Conservation (phyloP, 2,888 invertebrate species). For the Dynastes maya region DNA sequence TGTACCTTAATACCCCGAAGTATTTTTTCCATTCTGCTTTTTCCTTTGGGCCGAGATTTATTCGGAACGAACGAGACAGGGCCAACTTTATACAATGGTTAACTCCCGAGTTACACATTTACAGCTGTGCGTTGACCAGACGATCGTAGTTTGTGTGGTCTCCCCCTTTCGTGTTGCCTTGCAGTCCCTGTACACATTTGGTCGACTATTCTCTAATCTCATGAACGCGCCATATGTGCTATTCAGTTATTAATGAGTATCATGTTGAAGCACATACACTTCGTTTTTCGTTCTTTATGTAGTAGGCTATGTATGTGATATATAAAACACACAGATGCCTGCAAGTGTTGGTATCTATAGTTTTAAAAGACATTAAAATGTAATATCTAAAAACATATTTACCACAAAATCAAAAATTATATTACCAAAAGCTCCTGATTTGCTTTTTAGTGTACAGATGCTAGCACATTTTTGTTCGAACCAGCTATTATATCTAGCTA, state of each 20-base stretch:
- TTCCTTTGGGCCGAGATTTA: slow-evolving; percentile 3
- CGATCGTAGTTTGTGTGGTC: slow-evolving; percentile 42
- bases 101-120: slow-evolving; percentile 60
- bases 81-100: slow-evolving; percentile 54
- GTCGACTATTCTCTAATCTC: slow-evolving; percentile 53
- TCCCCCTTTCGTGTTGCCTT: slow-evolving; percentile 16
- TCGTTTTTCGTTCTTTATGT: too few relatives aligned
- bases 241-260: slow-evolving; percentile 53
- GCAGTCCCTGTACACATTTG: not conserved
- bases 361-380: too few relatives aligned
- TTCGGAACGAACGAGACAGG: slow-evolving; percentile 16
- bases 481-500: too few relatives aligned
- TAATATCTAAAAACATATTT: too few relatives aligned
- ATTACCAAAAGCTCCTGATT: too few relatives aligned
- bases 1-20: slow-evolving; percentile 28
- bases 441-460: too few relatives aligned
- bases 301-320: not conserved
- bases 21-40: slow-evolving; percentile 13
- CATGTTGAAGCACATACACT: slow-evolving; percentile 14
- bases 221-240: slow-evolving; percentile 55
- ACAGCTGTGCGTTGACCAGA: slow-evolving; percentile 45
- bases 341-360: too few relatives aligned
- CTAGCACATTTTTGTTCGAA: too few relatives aligned
- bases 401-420: too few relatives aligned
- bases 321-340: not conserved